phyloP scores from a whole-genome alignment of 1,140 invertebrate genomes.

The Pogonomyrmex barbatus region DNA sequence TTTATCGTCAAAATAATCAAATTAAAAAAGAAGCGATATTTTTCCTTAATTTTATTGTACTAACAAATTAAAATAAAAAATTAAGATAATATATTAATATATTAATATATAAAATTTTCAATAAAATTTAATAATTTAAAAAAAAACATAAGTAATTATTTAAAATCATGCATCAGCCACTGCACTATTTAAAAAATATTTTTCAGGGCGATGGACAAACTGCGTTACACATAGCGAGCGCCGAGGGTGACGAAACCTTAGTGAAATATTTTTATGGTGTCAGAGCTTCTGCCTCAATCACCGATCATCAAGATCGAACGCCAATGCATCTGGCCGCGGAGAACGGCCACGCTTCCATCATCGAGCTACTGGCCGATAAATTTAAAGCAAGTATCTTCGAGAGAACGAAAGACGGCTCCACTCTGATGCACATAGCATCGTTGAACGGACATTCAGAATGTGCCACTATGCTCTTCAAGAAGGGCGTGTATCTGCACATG shows the following conservation, averaged over 20 bases:
- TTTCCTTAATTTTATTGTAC: neutral
- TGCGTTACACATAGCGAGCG: constrained; percentile 97
- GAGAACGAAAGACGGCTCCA: constrained; percentile 98
- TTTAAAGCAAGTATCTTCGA: constrained; percentile 98
- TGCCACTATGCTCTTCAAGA: constrained; percentile 99
- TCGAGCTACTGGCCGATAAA: constrained; percentile 98
- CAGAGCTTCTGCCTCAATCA: constrained; percentile 96
- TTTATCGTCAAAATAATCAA: neutral
- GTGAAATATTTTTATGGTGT: constrained; percentile 98
- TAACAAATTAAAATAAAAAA: neutral
- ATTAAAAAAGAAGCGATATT: neutral
- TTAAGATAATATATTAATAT: neutral
- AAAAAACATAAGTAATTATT: neutral
- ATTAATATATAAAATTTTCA: neutral
- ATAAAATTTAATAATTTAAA: neutral
- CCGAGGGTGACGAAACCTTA: constrained; percentile 96
- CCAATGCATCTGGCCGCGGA: constrained; percentile 99
- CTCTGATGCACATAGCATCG: constrained; percentile 99
- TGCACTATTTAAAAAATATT: neutral
- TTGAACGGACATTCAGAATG: constrained; percentile 98
- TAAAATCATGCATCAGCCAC: neutral
- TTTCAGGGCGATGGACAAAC: constrained; percentile 95
- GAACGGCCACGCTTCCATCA: constrained; percentile 97
- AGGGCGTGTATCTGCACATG: constrained; percentile 99
- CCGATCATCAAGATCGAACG: constrained; percentile 98